phyloP scores from a whole-genome alignment of 2,888 invertebrate genomes.

The Lasioglossum figueresi region DNA sequence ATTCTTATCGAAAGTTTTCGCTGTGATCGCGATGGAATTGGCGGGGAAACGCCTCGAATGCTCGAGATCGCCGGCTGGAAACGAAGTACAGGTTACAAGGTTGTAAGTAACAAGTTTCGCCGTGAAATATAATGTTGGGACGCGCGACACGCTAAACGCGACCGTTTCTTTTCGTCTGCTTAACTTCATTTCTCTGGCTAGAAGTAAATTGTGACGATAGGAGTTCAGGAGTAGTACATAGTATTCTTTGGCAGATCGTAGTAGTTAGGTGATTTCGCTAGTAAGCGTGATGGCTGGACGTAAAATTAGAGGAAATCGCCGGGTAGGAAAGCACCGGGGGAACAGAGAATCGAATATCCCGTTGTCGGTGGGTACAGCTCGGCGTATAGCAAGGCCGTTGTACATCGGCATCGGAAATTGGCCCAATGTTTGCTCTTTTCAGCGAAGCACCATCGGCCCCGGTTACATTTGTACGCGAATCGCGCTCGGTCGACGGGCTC shows the following conservation, averaged over 20 bases:
- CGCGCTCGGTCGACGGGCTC: conserved; percentile 24
- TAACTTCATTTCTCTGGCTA: no score
- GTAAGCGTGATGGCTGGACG: background rate
- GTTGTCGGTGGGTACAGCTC: background rate
- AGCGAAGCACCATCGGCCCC: conserved; percentile 51
- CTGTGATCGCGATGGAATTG: conserved; percentile 10
- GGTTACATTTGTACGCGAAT: conserved; percentile 63
- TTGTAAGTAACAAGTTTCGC: conserved; percentile 18
- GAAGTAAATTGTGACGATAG: background rate
- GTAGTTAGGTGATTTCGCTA: background rate
- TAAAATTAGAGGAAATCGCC: background rate
- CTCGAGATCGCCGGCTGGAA: background rate
- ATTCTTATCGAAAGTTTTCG: conserved; percentile 37
- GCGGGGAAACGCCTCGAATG: conserved; percentile 1
- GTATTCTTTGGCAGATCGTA: background rate
- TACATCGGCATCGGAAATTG: conserved; percentile 57
- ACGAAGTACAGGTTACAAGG: no score
- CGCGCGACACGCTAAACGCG: background rate
- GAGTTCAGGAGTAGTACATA: background rate
- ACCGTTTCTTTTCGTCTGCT: background rate
- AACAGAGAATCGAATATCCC: conserved; percentile 18
- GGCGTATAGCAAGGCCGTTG: background rate
- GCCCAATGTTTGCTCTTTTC: conserved; percentile 63
- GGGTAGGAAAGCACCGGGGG: background rate
- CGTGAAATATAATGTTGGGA: background rate